Conservation (phyloP, 2,797 vertebrate species). For the Anableps anableps region DNA sequence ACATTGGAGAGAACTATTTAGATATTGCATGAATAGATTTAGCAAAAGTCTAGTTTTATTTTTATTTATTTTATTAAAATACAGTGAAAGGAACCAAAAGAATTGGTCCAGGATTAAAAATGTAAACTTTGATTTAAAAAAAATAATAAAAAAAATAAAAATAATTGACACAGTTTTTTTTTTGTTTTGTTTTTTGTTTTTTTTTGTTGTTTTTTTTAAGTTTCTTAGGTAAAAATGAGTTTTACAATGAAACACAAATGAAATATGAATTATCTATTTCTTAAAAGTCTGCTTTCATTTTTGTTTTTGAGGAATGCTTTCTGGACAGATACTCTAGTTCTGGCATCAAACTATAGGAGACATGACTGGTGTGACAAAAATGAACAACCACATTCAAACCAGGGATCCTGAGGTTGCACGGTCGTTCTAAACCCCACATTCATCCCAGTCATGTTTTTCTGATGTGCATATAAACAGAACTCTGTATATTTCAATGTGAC, state of each 20-base stretch:
- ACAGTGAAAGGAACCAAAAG: background rate
- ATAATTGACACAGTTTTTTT: too few species aligned
- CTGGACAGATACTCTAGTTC: background rate
- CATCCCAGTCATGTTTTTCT: constrained; percentile 10
- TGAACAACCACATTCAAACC: constrained; percentile 1
- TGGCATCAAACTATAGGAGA: constrained; percentile 1
- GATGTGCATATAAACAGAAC: constrained; percentile 28
- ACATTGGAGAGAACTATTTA: too few species aligned
- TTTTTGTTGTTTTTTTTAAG: background rate
- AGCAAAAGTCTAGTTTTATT: too few species aligned
- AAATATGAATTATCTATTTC: background rate
- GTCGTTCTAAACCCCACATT: constrained; percentile 10
- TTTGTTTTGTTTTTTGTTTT: too few species aligned
- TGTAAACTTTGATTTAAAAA: background rate
- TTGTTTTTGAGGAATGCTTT: background rate
- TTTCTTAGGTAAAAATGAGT: background rate
- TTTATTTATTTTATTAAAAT: background rate
- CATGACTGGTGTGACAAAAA: background rate
- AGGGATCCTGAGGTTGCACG: constrained; percentile 10
- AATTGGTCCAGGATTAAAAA: background rate
- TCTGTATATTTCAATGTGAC: constrained; percentile 27
- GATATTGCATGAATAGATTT: too few species aligned
- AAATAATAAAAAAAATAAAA: too few species aligned
- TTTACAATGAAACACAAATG: background rate
- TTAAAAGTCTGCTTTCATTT: background rate